Evolutionary conservation across 2,113 vertebrate species (phyloP).

Genomic region (Calyptommatus sinebrachiatus): DNA sequence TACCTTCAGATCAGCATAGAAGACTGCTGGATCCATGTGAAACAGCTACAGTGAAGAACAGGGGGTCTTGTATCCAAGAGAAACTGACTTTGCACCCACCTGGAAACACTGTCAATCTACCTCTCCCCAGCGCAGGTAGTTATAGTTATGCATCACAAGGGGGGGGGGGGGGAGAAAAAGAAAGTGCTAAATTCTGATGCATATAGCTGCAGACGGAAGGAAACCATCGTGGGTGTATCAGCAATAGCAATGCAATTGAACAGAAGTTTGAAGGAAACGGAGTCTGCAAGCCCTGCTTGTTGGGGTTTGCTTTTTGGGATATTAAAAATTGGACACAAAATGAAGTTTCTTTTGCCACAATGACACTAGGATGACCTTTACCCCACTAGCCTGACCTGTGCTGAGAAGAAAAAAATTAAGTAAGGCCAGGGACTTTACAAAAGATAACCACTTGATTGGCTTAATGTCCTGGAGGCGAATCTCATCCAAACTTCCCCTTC

Average conservation of each 20-base stretch:
- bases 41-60: not conserved
- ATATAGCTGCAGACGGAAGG: not conserved
- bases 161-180: not conserved
- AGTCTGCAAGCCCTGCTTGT: not conserved
- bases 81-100: not conserved
- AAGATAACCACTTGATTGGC: too few species aligned
- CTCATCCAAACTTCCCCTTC: too few species aligned
- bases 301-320: too few species aligned
- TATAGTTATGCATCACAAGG: not conserved
- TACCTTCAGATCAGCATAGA: not conserved
- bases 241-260: not conserved
- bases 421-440: too few species aligned
- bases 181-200: not conserved
- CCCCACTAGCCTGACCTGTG: too few species aligned
- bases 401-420: too few species aligned
- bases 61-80: not conserved
- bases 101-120: not conserved
- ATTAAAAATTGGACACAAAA: too few species aligned
- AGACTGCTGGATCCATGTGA: not conserved
- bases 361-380: too few species aligned
- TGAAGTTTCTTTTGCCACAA: too few species aligned
- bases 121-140: not conserved
- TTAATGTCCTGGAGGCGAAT: too few species aligned
- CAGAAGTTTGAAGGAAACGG: not conserved
- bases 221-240: not conserved